These are phyloP conservation scores for Chlorospingus flavigularis DNA, from an alignment of 2,797 vertebrate species.

Conservation along the genomic window DNA sequence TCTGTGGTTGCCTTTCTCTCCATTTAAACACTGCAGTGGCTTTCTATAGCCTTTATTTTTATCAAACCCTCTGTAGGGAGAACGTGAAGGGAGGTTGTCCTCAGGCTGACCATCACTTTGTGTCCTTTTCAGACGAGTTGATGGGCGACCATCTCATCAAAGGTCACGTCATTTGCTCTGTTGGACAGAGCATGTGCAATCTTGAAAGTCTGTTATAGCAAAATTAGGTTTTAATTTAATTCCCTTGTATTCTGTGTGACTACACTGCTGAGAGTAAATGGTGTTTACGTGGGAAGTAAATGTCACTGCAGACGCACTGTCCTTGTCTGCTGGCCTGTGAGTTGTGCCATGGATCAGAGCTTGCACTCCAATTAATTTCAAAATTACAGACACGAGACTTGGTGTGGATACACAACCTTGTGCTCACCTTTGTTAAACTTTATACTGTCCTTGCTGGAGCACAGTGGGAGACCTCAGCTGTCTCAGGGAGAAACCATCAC, in stretches of 20 bases:
- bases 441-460: background rate
- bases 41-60: background rate
- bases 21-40: background rate
- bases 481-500: background rate
- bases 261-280: background rate
- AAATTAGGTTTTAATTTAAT: conserved; percentile 40
- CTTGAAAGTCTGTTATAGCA: background rate
- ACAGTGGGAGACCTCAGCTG: background rate
- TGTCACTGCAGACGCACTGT: background rate
- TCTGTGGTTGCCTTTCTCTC: background rate
- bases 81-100: background rate
- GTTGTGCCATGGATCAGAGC: no score
- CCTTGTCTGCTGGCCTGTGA: background rate
- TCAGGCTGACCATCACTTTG: background rate
- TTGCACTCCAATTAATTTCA: background rate
- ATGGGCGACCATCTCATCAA: background rate
- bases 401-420: background rate
- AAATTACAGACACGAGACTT: background rate
- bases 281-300: background rate
- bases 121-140: background rate
- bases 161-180: background rate
- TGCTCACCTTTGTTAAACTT: background rate
- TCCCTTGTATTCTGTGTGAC: background rate
- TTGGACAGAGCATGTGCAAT: background rate
- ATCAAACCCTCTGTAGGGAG: background rate